Conservation (phyloP, 2,797 vertebrate species). For the Siniperca obscura region DNA sequence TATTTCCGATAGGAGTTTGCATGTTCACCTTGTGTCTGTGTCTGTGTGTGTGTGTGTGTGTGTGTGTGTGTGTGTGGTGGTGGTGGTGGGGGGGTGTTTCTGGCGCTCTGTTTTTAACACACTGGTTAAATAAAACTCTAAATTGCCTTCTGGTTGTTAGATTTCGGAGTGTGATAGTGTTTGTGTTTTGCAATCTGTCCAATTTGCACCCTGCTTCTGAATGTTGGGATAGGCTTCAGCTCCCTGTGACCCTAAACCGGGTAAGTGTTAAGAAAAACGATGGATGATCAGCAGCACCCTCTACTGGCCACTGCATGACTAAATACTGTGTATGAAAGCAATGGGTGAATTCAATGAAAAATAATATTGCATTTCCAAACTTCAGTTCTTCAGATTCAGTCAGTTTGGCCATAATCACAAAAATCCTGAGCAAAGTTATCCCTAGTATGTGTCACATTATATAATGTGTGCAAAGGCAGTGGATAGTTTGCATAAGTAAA, state of each 20-base stretch:
- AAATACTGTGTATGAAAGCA: background rate
- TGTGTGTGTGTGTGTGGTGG: too few species aligned
- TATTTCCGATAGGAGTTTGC: conserved; percentile 18
- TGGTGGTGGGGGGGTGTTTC: background rate
- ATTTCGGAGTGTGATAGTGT: background rate
- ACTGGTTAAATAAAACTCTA: background rate
- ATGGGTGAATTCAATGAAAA: background rate
- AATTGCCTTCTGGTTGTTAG: background rate
- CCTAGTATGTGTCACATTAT: background rate
- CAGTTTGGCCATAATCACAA: background rate
- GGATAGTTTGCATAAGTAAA: conserved; percentile 45
- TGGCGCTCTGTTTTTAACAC: background rate
- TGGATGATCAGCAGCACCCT: conserved; percentile 58
- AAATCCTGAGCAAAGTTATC: background rate
- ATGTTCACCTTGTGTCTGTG: conserved; percentile 4
- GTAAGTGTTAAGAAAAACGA: conserved; percentile 5
- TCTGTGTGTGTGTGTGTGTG: too few species aligned
- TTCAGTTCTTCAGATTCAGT: background rate
- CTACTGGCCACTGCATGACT: conserved; percentile 53
- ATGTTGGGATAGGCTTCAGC: background rate
- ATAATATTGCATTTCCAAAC: background rate
- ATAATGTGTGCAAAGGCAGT: background rate
- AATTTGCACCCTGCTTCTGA: background rate
- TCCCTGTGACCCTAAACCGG: background rate
- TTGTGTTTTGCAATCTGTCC: conserved; percentile 19